Conservation (phyloP, 2,888 invertebrate species). For the Baronia brevicornis region DNA sequence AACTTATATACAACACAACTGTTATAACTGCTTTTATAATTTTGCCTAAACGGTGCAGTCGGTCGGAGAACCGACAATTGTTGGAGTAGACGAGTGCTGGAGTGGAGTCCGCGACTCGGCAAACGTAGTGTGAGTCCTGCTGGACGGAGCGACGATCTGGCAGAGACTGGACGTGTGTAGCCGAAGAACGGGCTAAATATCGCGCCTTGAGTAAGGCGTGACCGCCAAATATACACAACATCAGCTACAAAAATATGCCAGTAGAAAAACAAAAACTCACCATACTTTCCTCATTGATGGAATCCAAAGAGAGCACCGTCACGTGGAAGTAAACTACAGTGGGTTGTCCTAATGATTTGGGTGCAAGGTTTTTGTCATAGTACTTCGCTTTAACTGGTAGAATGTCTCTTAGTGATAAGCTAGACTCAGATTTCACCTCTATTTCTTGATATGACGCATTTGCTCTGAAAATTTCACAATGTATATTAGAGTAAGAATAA, state of each 20-base stretch:
- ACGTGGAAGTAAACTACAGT: conserved; percentile 94
- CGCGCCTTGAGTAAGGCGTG: too few relatives aligned
- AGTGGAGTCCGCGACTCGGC: too few relatives aligned
- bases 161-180: too few relatives aligned
- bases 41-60: too few relatives aligned
- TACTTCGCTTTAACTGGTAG: conserved; percentile 88
- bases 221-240: too few relatives aligned
- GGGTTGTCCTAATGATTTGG: conserved; percentile 88
- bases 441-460: conserved; percentile 64
- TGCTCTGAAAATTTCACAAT: conserved; percentile 39
- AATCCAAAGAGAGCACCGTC: conserved; percentile 91
- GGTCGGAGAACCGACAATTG: too few relatives aligned
- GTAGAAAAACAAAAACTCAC: conserved; percentile 52
- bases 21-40: too few relatives aligned
- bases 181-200: too few relatives aligned
- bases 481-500: background rate
- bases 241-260: background rate
- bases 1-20: too few relatives aligned
- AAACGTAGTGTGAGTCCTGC: too few relatives aligned
- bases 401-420: conserved; percentile 87
- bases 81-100: too few relatives aligned
- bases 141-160: background rate
- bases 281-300: conserved; percentile 98
- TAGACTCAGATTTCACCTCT: conserved; percentile 57
- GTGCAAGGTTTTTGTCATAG: conserved; percentile 93